Percentiles rank a stretch among this genome's conserved stretches.
Conservation (phyloP, 2,113 vertebrate species). For the Cephalopterus ornatus region DNA sequence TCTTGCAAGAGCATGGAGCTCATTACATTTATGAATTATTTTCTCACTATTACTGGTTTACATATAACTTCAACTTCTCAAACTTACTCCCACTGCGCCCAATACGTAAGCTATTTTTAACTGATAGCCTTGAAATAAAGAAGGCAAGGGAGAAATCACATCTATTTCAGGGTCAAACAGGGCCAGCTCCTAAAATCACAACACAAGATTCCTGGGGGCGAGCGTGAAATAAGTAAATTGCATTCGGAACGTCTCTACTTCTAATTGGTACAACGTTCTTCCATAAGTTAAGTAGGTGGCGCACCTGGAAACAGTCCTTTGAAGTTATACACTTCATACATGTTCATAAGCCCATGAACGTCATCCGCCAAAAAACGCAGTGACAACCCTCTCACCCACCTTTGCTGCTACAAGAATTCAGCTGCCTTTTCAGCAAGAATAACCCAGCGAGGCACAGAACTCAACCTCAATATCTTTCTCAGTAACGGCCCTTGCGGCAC, state of each 20-base stretch:
- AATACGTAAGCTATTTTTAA: slow-evolving; percentile 8
- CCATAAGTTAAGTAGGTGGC: slow-evolving; percentile 41
- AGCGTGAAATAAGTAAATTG: slow-evolving; percentile 39
- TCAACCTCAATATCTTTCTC: background rate
- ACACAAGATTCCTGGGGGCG: slow-evolving; percentile 46
- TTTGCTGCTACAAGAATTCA: background rate
- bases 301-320: background rate
- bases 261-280: background rate
- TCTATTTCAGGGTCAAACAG: slow-evolving; percentile 6
- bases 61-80: slow-evolving; percentile 1
- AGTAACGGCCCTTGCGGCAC: fast-evolving
- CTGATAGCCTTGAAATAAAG: background rate
- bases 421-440: background rate
- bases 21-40: background rate
- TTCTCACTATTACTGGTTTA: slow-evolving; percentile 15
- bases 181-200: slow-evolving; percentile 46
- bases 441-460: background rate
- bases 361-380: background rate
- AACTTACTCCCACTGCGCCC: slow-evolving; percentile 21
- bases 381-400: background rate
- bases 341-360: background rate
- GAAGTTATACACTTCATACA: background rate
- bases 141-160: slow-evolving; percentile 11
- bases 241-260: background rate
- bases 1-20: background rate